Percentiles rank a stretch among this genome's conserved stretches.
Evolutionary conservation across 53 echinoderm and acorn worm genomes (phyloP).

Genomic region (Paracentrotus lividus): DNA sequence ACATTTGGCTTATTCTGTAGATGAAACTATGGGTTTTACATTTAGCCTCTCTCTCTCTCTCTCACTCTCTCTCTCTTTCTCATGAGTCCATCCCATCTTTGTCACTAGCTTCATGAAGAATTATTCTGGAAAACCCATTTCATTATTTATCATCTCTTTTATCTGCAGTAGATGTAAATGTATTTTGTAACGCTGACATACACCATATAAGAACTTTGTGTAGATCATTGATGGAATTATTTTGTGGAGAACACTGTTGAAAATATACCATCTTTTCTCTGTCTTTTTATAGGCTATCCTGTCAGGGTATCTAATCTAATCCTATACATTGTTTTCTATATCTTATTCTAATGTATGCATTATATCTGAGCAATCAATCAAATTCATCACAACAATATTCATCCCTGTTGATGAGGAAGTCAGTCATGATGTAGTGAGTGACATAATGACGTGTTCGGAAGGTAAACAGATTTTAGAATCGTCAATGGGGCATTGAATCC

Average conservation of each 20-base stretch:
- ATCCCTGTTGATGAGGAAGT: conserved; percentile 6
- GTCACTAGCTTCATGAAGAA: background rate
- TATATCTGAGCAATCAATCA: no score
- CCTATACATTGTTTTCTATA: no score
- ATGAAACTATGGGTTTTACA: no score
- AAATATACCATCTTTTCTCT: no score
- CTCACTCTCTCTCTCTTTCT: background rate
- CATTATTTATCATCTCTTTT: background rate
- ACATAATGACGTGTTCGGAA: conserved; percentile 7
- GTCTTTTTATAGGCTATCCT: background rate
- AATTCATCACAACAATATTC: background rate
- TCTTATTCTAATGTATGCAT: no score
- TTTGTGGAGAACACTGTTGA: no score
- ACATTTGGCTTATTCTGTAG: background rate
- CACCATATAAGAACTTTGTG: no score
- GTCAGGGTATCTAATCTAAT: background rate
- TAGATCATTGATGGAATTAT: no score
- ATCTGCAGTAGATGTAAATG: no score
- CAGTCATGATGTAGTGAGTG: background rate
- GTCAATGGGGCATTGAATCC: conserved; percentile 12
- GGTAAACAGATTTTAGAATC: background rate
- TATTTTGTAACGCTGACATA: no score
- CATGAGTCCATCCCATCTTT: background rate
- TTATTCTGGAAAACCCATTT: background rate
- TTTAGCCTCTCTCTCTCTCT: background rate